A percentile compares a stretch with the other conserved stretches of the same genome.
These are phyloP conservation scores for Phytoseiulus persimilis DNA, from an alignment of 2,888 invertebrate species.

Conservation along the genomic window DNA sequence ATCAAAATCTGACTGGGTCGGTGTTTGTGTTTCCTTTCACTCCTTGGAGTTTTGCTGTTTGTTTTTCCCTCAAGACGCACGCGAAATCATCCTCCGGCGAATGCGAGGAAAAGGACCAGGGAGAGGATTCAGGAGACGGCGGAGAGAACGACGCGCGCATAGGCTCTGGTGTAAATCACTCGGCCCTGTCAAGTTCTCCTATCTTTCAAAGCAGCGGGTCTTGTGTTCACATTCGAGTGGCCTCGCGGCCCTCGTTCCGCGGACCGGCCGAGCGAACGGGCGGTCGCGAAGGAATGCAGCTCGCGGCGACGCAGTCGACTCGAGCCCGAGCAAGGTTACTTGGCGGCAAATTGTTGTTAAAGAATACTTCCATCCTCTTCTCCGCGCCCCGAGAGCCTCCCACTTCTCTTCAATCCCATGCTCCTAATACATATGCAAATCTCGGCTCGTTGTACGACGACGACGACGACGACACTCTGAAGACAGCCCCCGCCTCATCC, in stretches of 20 bases:
- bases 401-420: neutral
- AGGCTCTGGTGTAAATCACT: conserved; percentile 5
- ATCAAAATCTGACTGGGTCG: neutral
- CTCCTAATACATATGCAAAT: neutral
- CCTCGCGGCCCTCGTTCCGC: neutral
- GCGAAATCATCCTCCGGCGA: neutral
- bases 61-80: neutral
- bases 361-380: neutral
- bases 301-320: neutral
- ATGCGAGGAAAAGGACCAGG: neutral
- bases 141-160: neutral
- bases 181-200: neutral
- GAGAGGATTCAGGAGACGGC: neutral
- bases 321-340: neutral
- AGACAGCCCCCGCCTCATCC: neutral
- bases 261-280: neutral
- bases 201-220: neutral
- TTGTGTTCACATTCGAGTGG: neutral
- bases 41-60: neutral
- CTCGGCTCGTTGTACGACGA: neutral
- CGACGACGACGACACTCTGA: neutral
- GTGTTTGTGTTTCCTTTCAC: neutral
- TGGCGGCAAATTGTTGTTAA: neutral
- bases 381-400: neutral
- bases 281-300: neutral